Evolutionary conservation across 2,797 vertebrate genomes (phyloP).

Genomic region (Anguilla megastoma): DNA sequence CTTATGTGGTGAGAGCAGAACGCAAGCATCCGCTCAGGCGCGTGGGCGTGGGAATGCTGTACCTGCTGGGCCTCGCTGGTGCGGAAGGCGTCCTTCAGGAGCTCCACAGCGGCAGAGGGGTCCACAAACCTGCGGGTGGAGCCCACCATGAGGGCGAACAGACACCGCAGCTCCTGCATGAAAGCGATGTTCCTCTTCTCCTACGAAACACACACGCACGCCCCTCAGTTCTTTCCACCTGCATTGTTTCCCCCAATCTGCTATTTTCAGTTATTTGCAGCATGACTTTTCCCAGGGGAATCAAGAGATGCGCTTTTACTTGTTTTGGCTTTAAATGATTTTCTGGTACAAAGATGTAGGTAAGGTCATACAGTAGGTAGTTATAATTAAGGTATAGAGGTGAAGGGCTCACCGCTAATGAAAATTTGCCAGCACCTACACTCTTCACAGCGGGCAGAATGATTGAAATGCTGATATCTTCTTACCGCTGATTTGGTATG

Average conservation of each 20-base stretch:
- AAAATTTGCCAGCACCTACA: not conserved
- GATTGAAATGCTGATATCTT: not conserved
- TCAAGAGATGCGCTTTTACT: not conserved
- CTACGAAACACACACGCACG: slow-evolving; percentile 60
- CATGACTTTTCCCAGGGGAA: not conserved
- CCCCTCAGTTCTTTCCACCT: too few species aligned
- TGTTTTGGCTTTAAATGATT: not conserved
- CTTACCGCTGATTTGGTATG: not conserved
- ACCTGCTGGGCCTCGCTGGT: slow-evolving; percentile 93
- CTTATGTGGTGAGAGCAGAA: not conserved
- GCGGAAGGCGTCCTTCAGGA: slow-evolving; percentile 87
- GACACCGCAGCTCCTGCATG: slow-evolving; percentile 93
- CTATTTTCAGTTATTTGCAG: not conserved
- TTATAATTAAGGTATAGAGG: not conserved
- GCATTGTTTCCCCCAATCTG: not conserved
- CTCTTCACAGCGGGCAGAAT: not conserved
- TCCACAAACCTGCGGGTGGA: slow-evolving; percentile 90
- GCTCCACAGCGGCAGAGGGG: slow-evolving; percentile 87
- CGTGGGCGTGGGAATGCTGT: slow-evolving; percentile 29
- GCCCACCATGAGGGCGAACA: slow-evolving; percentile 93
- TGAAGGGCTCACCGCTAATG: not conserved
- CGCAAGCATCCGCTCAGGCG: not conserved
- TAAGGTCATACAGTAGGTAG: not conserved
- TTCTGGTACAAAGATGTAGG: not conserved
- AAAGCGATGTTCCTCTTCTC: slow-evolving; percentile 93